Conservation (phyloP, 2,797 vertebrate genomes). For the Linurgus olivaceus region DNA sequence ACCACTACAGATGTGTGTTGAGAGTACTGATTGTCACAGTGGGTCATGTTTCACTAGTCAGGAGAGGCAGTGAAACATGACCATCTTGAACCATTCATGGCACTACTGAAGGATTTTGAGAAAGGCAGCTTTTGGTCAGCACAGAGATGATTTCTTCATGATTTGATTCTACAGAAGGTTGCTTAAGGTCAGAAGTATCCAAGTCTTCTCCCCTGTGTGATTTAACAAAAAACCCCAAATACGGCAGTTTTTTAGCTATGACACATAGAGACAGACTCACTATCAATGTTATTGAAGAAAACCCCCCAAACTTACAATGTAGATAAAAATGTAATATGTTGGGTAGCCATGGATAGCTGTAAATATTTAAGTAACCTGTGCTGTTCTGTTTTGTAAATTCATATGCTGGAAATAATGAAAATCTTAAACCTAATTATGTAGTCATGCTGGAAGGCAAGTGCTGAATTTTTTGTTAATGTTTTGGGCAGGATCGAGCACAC, state of each 20-base stretch:
- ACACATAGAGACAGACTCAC: background rate
- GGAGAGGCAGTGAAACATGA: background rate
- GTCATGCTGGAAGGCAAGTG: background rate
- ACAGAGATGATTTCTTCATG: background rate
- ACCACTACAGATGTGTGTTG: background rate
- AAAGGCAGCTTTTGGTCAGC: background rate
- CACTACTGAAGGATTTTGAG: background rate
- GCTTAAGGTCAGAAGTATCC: background rate
- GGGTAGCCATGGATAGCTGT: background rate
- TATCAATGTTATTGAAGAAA: background rate
- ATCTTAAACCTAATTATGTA: background rate
- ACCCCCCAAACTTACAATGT: accelerated
- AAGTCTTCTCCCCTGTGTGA: background rate
- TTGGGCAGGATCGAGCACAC: constrained; percentile 91
- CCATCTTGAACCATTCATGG: background rate
- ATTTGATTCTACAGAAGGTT: background rate
- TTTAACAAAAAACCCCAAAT: background rate
- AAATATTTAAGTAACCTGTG: background rate
- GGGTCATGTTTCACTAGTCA: background rate
- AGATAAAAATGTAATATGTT: background rate
- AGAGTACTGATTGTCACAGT: background rate
- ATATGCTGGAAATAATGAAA: background rate
- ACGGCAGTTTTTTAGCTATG: background rate
- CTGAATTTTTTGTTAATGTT: background rate
- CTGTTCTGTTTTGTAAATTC: background rate